Percentiles rank a stretch among this genome's conserved stretches.
Conservation (phyloP, 1,140 invertebrate genomes). For the Heliconius congener region DNA sequence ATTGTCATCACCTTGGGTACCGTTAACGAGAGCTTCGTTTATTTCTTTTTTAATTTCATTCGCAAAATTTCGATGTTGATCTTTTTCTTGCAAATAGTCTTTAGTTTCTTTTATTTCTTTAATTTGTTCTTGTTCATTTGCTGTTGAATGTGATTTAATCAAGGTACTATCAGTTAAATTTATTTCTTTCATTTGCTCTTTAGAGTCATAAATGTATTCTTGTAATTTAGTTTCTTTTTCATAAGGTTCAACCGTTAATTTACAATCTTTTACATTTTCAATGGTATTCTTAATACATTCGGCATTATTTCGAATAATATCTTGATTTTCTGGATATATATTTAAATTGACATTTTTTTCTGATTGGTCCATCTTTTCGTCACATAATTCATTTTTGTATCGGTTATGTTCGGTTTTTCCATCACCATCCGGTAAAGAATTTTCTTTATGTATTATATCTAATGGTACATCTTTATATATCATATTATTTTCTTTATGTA, state of each 20-base stretch:
- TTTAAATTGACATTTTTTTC: background rate
- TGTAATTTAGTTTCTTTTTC: background rate
- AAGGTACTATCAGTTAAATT: background rate
- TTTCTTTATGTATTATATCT: background rate
- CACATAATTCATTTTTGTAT: background rate
- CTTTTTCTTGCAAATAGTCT: constrained; percentile 8
- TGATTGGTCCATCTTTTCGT: background rate
- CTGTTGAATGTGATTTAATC: background rate
- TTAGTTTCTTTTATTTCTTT: constrained; percentile 3
- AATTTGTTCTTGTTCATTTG: background rate
- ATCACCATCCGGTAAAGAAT: background rate
- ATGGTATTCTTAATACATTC: background rate
- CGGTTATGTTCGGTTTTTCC: background rate
- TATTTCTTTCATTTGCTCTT: background rate
- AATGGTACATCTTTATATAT: background rate
- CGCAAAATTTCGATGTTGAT: background rate
- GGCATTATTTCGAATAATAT: background rate
- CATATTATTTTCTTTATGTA: background rate
- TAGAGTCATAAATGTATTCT: background rate
- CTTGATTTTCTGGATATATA: background rate
- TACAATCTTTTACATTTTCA: background rate
- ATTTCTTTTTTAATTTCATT: background rate
- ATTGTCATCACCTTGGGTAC: background rate
- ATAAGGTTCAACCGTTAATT: background rate
- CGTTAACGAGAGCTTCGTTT: background rate